These are phyloP conservation scores for Champsocephalus esox DNA, from an alignment of 2,797 vertebrate species.

Conservation along the genomic window DNA sequence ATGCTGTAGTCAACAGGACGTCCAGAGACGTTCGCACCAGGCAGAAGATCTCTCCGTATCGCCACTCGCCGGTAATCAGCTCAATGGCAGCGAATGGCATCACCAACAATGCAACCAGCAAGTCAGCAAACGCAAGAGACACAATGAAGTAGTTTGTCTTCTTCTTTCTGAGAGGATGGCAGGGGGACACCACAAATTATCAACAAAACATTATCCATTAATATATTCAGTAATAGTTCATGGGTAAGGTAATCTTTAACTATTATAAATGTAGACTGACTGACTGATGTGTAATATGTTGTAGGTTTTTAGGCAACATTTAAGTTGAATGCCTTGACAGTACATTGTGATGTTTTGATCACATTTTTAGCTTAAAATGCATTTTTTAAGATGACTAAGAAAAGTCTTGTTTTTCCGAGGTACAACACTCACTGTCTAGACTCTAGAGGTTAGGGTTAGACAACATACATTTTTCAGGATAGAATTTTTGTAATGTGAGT, in stretches of 20 bases:
- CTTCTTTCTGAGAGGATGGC: slow-evolving; percentile 80
- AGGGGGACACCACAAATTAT: not conserved
- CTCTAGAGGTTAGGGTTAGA: too few relatives aligned
- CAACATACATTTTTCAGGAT: slow-evolving; percentile 2
- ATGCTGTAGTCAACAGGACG: slow-evolving; percentile 86
- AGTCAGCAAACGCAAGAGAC: slow-evolving; percentile 86
- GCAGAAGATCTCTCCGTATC: slow-evolving; percentile 86
- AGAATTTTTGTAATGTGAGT: slow-evolving; percentile 5
- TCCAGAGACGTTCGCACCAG: slow-evolving; percentile 87
- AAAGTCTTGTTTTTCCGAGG: slow-evolving; percentile 6
- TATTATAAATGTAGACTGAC: not conserved
- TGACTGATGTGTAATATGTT: not conserved
- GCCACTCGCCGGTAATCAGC: slow-evolving; percentile 84
- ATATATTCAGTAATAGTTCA: not conserved
- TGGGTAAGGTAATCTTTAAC: not conserved
- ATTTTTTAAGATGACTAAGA: not conserved
- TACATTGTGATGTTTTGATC: not conserved
- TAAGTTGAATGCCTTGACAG: not conserved
- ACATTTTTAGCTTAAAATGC: not conserved
- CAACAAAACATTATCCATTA: not conserved
- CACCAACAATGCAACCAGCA: slow-evolving; percentile 86
- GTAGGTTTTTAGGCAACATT: not conserved
- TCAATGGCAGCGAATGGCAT: slow-evolving; percentile 89
- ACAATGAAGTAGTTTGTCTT: slow-evolving; percentile 90
- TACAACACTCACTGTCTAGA: not conserved